phyloP scores from a whole-genome alignment of 2,888 invertebrate genomes.

The Melanostoma mellinum region DNA sequence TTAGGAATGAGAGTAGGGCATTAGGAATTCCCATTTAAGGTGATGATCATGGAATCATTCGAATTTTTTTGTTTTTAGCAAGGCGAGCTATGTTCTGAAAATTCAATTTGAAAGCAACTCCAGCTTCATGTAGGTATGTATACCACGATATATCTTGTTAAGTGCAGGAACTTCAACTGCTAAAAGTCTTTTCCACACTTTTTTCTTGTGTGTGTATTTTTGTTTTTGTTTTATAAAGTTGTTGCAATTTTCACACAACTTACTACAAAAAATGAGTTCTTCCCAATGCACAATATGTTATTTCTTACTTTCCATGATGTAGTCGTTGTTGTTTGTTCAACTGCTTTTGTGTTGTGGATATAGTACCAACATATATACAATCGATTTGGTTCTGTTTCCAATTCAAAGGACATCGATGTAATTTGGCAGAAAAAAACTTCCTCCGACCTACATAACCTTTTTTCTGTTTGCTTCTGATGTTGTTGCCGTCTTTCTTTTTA shows the following conservation, averaged over 20 bases:
- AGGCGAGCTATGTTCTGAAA: slow-evolving; percentile 8
- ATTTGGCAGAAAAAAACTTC: slow-evolving; percentile 53
- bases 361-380: slow-evolving; percentile 31
- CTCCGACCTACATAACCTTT: slow-evolving; percentile 37
- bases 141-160: slow-evolving; percentile 28
- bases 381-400: slow-evolving; percentile 67
- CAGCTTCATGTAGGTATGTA: background rate
- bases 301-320: slow-evolving; percentile 17
- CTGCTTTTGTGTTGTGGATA: slow-evolving; percentile 28
- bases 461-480: slow-evolving; percentile 3
- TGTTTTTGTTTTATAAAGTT: slow-evolving; percentile 4
- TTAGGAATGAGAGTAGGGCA: slow-evolving; percentile 26
- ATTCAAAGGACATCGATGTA: slow-evolving; percentile 69
- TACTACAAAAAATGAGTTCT: background rate
- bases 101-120: slow-evolving; percentile 43
- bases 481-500: slow-evolving; percentile 16
- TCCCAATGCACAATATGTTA: slow-evolving; percentile 38
- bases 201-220: background rate
- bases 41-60: slow-evolving; percentile 10
- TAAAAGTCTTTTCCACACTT: slow-evolving; percentile 25
- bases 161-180: slow-evolving; percentile 37
- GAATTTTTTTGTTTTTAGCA: background rate
- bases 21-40: slow-evolving; percentile 17
- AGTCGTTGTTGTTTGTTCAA: slow-evolving; percentile 16
- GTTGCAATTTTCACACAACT: no score